A percentile compares a stretch with the other conserved stretches of the same genome.
Conservation (phyloP, 1,140 invertebrate species). For the Drosophila athabasca region DNA sequence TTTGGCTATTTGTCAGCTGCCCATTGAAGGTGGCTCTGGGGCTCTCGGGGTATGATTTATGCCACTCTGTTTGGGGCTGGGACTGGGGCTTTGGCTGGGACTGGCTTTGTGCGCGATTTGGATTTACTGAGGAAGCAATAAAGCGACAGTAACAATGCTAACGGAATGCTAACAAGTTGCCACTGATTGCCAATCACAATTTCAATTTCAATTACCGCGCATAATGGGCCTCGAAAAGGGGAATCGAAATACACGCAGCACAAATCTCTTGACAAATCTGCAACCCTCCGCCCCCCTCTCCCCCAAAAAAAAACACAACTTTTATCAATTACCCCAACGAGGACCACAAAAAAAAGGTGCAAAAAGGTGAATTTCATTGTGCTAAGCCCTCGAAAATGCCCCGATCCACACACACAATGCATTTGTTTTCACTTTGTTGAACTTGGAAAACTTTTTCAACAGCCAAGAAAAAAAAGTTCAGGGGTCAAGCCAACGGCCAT, state of each 20-base stretch:
- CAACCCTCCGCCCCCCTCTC: not conserved
- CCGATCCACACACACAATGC: constrained; percentile 32
- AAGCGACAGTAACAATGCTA: constrained; percentile 27
- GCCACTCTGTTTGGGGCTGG: constrained; percentile 8
- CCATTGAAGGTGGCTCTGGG: constrained; percentile 49
- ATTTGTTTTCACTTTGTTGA: constrained; percentile 68
- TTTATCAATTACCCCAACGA: constrained; percentile 44
- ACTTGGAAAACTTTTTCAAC: constrained; percentile 43
- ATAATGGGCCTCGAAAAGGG: constrained; percentile 15
- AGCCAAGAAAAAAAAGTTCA: constrained; percentile 55
- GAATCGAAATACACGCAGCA: not conserved
- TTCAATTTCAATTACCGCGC: constrained; percentile 26
- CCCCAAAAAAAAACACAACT: constrained; percentile 12
- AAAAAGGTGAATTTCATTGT: constrained; percentile 42
- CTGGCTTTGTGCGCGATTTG: not conserved
- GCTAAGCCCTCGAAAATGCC: constrained; percentile 13
- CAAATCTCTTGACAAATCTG: constrained; percentile 39
- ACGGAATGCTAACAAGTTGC: constrained; percentile 16
- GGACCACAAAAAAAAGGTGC: constrained; percentile 31
- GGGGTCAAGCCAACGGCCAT: constrained; percentile 60
- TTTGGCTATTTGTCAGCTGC: constrained; percentile 28
- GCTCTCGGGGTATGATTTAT: constrained; percentile 56
- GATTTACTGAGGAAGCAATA: constrained; percentile 44
- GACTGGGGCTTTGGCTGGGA: not conserved
- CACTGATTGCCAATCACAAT: constrained; percentile 22